Percentiles rank a stretch among this genome's conserved stretches.
These are phyloP conservation scores for Chrysina gloriosa DNA, from an alignment of 2,888 invertebrate genomes.

Conservation along the genomic window DNA sequence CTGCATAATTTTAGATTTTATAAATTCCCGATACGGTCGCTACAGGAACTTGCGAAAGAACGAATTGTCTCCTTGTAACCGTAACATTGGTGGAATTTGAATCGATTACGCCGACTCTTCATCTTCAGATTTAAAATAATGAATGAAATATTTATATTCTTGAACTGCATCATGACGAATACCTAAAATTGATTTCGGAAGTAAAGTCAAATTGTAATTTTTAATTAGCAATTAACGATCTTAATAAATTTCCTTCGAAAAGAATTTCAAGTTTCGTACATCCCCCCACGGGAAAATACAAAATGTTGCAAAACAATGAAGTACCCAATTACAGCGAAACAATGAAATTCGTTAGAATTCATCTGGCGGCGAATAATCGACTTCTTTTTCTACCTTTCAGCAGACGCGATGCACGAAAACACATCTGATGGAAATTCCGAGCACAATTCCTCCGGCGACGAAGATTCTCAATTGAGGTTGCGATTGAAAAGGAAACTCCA, in stretches of 20 bases:
- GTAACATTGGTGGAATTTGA: not conserved
- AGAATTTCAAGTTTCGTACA: not conserved
- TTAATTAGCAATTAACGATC: too few relatives aligned
- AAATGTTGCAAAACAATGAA: not conserved
- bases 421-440: conserved; percentile 92
- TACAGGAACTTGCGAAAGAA: conserved; percentile 16
- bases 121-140: not conserved
- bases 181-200: not conserved
- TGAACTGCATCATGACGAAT: too few relatives aligned
- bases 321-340: conserved; percentile 24
- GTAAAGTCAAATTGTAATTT: not conserved
- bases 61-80: conserved; percentile 29
- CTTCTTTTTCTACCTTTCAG: conserved; percentile 41
- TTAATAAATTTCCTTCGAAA: not conserved
- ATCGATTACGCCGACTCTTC: conserved; percentile 19
- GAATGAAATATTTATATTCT: too few relatives aligned
- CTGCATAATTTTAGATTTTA: conserved; percentile 64
- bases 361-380: conserved; percentile 15
- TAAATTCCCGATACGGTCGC: conserved; percentile 34
- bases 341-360: conserved; percentile 23
- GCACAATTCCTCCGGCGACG: conserved; percentile 89
- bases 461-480: conserved; percentile 92
- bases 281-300: not conserved
- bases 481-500: conserved; percentile 96
- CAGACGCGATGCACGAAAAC: conserved; percentile 67